Percentiles rank a stretch among this genome's conserved stretches.
Conservation (phyloP, 1,140 invertebrate genomes). For the Calliphora vicina region DNA sequence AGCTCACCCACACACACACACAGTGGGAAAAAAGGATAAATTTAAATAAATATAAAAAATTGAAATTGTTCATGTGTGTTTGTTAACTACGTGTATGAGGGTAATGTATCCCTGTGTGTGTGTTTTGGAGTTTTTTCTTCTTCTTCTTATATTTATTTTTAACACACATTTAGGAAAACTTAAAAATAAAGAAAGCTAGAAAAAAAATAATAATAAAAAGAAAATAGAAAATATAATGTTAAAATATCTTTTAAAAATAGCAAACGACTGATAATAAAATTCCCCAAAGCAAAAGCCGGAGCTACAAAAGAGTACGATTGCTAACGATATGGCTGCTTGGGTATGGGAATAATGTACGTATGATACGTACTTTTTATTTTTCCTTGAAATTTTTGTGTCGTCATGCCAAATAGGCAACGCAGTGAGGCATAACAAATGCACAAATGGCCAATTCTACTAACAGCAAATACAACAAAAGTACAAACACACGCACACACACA, state of each 20-base stretch:
- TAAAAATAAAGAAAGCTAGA: background rate
- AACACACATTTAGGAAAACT: background rate
- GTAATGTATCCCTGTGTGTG: background rate
- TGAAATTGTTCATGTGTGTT: background rate
- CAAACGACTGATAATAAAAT: constrained; percentile 28
- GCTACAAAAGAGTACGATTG: background rate
- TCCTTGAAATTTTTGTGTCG: background rate
- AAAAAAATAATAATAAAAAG: background rate
- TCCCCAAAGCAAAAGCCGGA: background rate
- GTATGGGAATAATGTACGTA: background rate
- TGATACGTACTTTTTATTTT: background rate
- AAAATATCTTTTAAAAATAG: constrained; percentile 5
- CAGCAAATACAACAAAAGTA: background rate
- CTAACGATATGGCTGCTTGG: background rate
- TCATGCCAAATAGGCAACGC: constrained; percentile 32
- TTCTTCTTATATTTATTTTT: background rate
- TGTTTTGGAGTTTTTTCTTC: background rate
- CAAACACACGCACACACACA: background rate
- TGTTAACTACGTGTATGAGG: background rate
- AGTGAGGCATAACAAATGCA: constrained; percentile 33
- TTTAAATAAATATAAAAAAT: background rate
- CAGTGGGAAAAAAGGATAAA: background rate
- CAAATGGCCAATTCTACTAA: constrained; percentile 31
- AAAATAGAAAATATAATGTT: background rate
- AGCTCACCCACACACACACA: background rate